Evolutionary conservation across 2,797 vertebrate species (phyloP).

Genomic region (Chromis chromis): DNA sequence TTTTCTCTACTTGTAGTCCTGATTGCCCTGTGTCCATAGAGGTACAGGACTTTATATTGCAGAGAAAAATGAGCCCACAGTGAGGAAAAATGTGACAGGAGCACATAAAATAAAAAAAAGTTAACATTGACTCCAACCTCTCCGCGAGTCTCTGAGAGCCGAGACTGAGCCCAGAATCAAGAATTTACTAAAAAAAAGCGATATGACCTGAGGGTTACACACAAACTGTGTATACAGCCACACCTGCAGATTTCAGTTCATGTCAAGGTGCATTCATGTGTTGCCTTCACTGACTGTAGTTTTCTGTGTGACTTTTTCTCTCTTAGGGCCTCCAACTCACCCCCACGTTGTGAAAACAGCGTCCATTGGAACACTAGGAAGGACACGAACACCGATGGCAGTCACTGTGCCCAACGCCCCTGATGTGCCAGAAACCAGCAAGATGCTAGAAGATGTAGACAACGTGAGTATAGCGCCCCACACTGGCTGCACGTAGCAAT

Average conservation of each 20-base stretch:
- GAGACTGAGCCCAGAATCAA: no score
- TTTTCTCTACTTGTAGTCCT: no score
- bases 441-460: constrained; percentile 95
- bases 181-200: no score
- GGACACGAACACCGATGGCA: constrained; percentile 93
- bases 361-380: constrained; percentile 93
- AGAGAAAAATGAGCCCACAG: no score
- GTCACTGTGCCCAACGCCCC: constrained; percentile 95
- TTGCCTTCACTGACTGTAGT: constrained; percentile 36
- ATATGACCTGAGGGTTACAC: background rate
- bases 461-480: constrained; percentile 88
- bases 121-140: no score
- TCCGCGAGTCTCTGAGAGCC: no score
- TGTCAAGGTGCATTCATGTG: background rate
- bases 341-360: constrained; percentile 95
- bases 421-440: constrained; percentile 92
- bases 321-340: constrained; percentile 85
- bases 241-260: background rate
- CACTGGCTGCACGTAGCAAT: constrained; percentile 1
- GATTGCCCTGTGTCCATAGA: no score
- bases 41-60: no score
- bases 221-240: background rate
- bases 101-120: no score
- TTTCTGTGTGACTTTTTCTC: constrained; percentile 7
- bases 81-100: no score